Evolutionary conservation across 35 echinoderm and acorn worm species (phyloP), one percentile per base, ranked within the genome.

Genomic region (Heliocidaris erythrogramma): DNA sequence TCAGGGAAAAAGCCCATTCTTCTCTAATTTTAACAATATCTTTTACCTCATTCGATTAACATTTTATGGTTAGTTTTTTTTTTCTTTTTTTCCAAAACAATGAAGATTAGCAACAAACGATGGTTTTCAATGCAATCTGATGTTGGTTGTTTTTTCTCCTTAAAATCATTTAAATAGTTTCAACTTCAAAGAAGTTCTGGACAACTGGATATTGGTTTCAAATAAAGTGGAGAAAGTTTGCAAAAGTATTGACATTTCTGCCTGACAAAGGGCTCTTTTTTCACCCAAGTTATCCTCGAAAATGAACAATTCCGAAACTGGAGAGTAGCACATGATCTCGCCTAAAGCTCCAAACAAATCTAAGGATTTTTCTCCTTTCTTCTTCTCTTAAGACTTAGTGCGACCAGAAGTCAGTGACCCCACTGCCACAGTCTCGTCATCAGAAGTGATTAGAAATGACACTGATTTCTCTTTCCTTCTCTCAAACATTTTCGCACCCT

Each of bases 381-480:
- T 78, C 52, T 56, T 56, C 52, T 56, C 52, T 11, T 56, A 12
- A 56, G 52, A 56, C 11, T 78, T 27, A 78, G 65, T 78, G 65
- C 7, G 18, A 78, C 65, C 65, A 78, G 27, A 78, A 78, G 65
- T 78, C 65, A 78, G n/a, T 78, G 65, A 78, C 65, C 65, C 27
- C 65, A 17, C 65, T 78, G 21, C 65, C 21, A 78, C 21, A 78
- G 65, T 27, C 65, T 78, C 21, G 65, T 78, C 65, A 27, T 89
- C 87, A 89, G 32, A 89, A 47, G 30, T 89, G 87, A 89, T 89
- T 89, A 89, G 47, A 89, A 89, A 48, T 89, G 87, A 89, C 87
- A 47, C 47, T 47, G 47, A 32, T 47, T 48, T 89, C 87, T 89
- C 87, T 24, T 42, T 48, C 69, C 69, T 14, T 56, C 52, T 56